Evolutionary conservation across 1,140 invertebrate genomes (phyloP).

Genomic region (Drosophila ogumai): DNA sequence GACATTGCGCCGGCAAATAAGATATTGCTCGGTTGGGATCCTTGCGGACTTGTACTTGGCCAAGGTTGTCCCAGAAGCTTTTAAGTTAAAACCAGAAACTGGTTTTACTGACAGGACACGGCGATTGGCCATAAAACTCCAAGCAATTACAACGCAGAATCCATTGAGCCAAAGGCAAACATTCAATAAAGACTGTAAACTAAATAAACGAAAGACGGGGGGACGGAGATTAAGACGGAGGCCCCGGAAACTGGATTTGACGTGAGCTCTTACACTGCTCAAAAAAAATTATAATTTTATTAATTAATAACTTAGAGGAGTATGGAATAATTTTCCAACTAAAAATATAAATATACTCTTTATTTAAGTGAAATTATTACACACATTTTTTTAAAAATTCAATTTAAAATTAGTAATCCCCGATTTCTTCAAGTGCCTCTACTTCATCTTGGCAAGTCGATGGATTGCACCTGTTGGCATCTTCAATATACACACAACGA

Average conservation of each 20-base stretch:
- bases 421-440: conserved; percentile 5
- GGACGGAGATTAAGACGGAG: neutral
- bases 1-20: conserved; percentile 1
- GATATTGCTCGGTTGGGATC: conserved; percentile 12
- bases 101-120: conserved; percentile 28
- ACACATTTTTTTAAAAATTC: too few species aligned
- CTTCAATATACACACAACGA: conserved; percentile 38
- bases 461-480: conserved; percentile 64
- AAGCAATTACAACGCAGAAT: conserved; percentile 68
- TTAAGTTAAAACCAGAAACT: conserved; percentile 30
- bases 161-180: conserved; percentile 53
- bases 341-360: neutral
- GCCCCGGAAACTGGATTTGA: conserved; percentile 6
- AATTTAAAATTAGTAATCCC: too few species aligned
- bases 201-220: conserved; percentile 48
- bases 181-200: conserved; percentile 72
- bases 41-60: conserved; percentile 13
- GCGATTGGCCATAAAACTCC: conserved; percentile 46
- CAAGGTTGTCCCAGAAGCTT: neutral
- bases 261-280: conserved; percentile 3
- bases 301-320: neutral
- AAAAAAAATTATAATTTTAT: neutral
- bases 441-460: conserved; percentile 29
- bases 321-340: too few species aligned
- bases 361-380: neutral